Evolutionary conservation across 1,140 invertebrate genomes (phyloP), one percentile per base, ranked within the genome.

Genomic region (Lysiphlebus fabarum): DNA sequence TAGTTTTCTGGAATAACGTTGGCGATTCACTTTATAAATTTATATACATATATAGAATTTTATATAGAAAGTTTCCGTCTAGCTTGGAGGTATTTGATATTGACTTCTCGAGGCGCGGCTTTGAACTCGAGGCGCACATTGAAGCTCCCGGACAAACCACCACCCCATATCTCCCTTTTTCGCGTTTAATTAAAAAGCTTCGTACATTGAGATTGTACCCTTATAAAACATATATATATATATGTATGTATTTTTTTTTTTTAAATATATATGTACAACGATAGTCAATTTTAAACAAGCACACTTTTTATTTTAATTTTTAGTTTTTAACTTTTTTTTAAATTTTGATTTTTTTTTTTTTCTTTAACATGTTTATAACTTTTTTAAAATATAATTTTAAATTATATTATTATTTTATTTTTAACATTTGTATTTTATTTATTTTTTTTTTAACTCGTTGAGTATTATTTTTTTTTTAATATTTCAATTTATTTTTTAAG

Each of bases 21-120:
- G 48, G 38, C 62, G 42, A 51, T 59, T 42, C 49, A 56, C 36
- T 36, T 10, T 9, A 17, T 17, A 17, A 17, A 17, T 17, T 17
- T 17, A 17, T 17, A 17, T 3, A 17, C 17, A 17, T 17, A 17
- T 17, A 17, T 17, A n/a, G n/a, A n/a, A n/a, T n/a, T n/a, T 58
- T 66, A 59, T 65, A 62, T 69, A 69, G 71, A 66, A 59, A 58
- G 61, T 62, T 68, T 38, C 70, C 70, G 74, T 75, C 72, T 76
- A 75, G 74, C 76, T 77, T 62, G 62, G 70, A 78, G 76, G 75
- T 78, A 78, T 77, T 78, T 78, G 75, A 76, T 77, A 78, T 78
- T 77, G 76, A 78, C 76, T 77, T 77, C 70, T 73, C 70, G 67
- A 73, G 73, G 70, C 71, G 66, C 69, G 65, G 76, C 76, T 78